Percentiles rank a stretch among this genome's conserved stretches.
phyloP scores from a whole-genome alignment of 2,113 vertebrate genomes.

The Etheostoma spectabile region DNA sequence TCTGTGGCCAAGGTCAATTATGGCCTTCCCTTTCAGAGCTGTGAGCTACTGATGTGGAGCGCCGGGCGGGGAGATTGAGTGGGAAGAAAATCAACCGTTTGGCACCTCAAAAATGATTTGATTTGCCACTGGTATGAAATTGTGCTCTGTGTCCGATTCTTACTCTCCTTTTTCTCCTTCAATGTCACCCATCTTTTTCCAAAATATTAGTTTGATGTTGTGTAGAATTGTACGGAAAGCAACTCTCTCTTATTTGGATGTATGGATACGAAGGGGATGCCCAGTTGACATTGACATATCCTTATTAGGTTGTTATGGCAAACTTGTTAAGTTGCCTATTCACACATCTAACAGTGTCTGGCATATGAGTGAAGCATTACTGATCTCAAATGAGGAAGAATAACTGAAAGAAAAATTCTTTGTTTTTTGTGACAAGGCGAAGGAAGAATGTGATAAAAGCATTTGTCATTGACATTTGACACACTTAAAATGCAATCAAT shows the following conservation, averaged over 20 bases:
- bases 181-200: slow-evolving; percentile 45
- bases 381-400: slow-evolving; percentile 12
- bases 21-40: slow-evolving; percentile 74
- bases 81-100: slow-evolving; percentile 74
- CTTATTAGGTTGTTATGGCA: not conserved
- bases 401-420: not conserved
- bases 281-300: not conserved
- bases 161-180: slow-evolving; percentile 35
- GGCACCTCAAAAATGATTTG: slow-evolving; percentile 70
- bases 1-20: slow-evolving; percentile 84
- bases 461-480: slow-evolving; percentile 10
- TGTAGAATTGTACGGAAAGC: slow-evolving; percentile 5
- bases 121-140: slow-evolving; percentile 69
- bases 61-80: slow-evolving; percentile 52
- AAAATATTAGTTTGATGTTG: slow-evolving; percentile 16
- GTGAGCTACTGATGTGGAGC: slow-evolving; percentile 69
- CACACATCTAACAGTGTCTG: not conserved
- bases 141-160: slow-evolving; percentile 33
- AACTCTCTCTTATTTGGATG: not conserved
- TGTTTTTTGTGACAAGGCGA: slow-evolving; percentile 10
- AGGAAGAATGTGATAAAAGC: not conserved
- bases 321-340: not conserved
- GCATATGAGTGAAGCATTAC: not conserved
- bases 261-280: not conserved
- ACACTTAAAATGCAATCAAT: slow-evolving; percentile 22